Conservation (phyloP, 2,888 invertebrate genomes). For the Euplagia quadripunctaria region DNA sequence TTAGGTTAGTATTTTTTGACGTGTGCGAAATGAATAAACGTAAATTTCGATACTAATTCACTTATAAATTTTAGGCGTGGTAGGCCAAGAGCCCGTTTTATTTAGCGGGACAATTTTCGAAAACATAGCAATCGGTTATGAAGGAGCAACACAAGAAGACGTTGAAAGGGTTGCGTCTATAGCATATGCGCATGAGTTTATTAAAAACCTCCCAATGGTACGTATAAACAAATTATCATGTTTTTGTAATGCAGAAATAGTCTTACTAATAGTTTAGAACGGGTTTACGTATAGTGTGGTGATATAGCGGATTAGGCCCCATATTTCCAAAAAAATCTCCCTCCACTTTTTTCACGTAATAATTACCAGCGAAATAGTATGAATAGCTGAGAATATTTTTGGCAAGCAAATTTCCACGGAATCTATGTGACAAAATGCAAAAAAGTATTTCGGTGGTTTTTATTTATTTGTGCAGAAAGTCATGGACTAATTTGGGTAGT, state of each 20-base stretch:
- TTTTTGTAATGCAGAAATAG: neutral
- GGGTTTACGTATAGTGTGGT: no score
- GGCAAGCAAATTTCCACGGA: no score
- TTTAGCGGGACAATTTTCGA: conserved; percentile 93
- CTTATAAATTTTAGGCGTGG: conserved; percentile 84
- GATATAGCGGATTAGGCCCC: no score
- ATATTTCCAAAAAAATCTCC: no score
- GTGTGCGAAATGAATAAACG: conserved; percentile 67
- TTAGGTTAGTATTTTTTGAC: conserved; percentile 86
- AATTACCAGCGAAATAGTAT: no score
- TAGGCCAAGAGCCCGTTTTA: conserved; percentile 95
- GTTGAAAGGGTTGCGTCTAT: conserved; percentile 91
- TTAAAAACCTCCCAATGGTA: conserved; percentile 90
- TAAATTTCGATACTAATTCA: neutral
- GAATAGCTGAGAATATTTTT: no score
- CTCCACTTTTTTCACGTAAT: no score
- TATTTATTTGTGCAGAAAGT: no score
- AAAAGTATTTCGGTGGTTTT: no score
- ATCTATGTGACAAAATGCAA: no score
- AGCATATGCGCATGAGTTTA: conserved; percentile 93
- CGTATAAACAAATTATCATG: conserved; percentile 47
- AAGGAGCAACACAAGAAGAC: conserved; percentile 89
- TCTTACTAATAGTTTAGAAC: no score
- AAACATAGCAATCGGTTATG: conserved; percentile 91
- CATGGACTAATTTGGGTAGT: no score